A percentile compares a stretch with the other conserved stretches of the same genome.
These are phyloP conservation scores for Tauraco erythrolophus DNA, from an alignment of 2,113 vertebrate species.

Conservation along the genomic window DNA sequence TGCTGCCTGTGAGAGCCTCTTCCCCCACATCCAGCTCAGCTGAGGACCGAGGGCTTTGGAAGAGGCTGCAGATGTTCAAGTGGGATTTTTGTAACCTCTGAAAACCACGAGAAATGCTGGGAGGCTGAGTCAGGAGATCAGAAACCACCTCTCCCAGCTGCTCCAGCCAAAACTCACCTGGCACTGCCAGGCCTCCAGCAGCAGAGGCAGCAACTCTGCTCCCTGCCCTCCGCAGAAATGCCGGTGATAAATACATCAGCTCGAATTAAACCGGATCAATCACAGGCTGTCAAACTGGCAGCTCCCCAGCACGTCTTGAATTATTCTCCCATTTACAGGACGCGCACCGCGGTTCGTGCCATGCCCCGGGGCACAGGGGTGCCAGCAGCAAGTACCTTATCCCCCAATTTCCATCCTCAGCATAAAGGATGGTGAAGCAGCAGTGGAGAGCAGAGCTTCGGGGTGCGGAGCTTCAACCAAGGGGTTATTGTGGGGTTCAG, in stretches of 20 bases:
- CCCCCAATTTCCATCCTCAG: neutral
- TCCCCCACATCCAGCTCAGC: neutral
- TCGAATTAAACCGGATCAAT: neutral
- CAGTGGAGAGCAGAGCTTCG: neutral
- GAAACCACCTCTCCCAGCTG: neutral
- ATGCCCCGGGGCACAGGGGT: rapidly evolving
- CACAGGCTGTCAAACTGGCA: neutral
- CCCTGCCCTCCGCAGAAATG: rapidly evolving
- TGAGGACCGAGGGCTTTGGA: neutral
- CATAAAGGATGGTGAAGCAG: neutral
- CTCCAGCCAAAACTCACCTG: neutral
- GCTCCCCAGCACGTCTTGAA: neutral
- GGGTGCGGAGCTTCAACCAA: neutral
- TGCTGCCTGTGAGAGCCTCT: neutral
- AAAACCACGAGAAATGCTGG: rapidly evolving
- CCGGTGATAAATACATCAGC: neutral
- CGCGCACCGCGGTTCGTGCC: rapidly evolving
- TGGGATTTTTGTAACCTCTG: neutral
- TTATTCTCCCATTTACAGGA: neutral
- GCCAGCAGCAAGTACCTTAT: neutral
- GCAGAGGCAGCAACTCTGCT: neutral
- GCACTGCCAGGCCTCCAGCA: neutral
- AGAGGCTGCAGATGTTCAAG: neutral
- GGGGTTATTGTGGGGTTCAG: neutral
- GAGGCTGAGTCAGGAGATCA: too few species aligned